phyloP scores from a whole-genome alignment of 1,140 invertebrate species.

The Drosophila virilis region DNA sequence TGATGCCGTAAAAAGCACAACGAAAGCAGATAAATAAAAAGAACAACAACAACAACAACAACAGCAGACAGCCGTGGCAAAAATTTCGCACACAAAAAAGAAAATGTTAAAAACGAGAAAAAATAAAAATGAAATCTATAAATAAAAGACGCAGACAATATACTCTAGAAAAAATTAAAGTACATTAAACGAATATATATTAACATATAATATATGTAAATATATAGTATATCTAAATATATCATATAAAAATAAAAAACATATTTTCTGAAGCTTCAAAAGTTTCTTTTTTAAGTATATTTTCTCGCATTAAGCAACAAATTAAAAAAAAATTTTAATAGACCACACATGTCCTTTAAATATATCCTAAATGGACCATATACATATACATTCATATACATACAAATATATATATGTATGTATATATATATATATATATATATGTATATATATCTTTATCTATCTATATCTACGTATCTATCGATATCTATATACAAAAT shows the following conservation, averaged over 20 bases:
- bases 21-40: constrained; percentile 75
- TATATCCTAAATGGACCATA: too few species aligned
- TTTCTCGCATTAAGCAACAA: too few species aligned
- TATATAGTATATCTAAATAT: background rate
- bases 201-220: background rate
- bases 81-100: constrained; percentile 63
- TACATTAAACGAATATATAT: background rate
- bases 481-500: too few species aligned
- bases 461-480: too few species aligned
- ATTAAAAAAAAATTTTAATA: too few species aligned
- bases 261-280: too few species aligned
- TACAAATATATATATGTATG: too few species aligned
- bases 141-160: background rate
- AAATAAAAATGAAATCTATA: constrained; percentile 11
- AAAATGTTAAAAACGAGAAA: constrained; percentile 48
- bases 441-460: too few species aligned
- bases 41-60: constrained; percentile 36
- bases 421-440: too few species aligned
- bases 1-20: constrained; percentile 70
- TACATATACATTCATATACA: too few species aligned
- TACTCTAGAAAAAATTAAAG: background rate
- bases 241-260: background rate
- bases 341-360: too few species aligned
- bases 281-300: too few species aligned
- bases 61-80: constrained; percentile 35